Percentiles rank a stretch among this genome's conserved stretches.
Conservation (phyloP, 1,140 invertebrate genomes). For the Panulirus ornatus region DNA sequence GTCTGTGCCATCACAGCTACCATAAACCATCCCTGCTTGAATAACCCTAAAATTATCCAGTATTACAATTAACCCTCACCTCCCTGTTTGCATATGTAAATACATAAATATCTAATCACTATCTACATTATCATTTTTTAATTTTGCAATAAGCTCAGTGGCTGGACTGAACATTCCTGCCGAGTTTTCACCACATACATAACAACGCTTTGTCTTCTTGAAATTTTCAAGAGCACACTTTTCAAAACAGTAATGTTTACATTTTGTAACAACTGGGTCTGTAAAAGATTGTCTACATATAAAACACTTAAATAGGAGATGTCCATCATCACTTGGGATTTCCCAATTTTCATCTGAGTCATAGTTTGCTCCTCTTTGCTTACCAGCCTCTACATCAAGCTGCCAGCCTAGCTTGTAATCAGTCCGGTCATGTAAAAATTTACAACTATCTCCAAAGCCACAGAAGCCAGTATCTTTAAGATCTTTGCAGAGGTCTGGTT, state of each 20-base stretch:
- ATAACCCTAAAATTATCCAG: too few relatives aligned
- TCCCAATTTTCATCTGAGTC: constrained; percentile 89
- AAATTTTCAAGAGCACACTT: constrained; percentile 94
- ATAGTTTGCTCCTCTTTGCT: constrained; percentile 83
- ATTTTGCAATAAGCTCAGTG: constrained; percentile 87
- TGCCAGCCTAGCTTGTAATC: constrained; percentile 99
- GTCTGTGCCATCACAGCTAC: too few relatives aligned
- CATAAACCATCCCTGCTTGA: too few relatives aligned
- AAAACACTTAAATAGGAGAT: constrained; percentile 95
- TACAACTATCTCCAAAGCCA: constrained; percentile 99
- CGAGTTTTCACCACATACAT: constrained; percentile 93
- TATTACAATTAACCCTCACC: too few relatives aligned
- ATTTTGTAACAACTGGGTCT: constrained; percentile 96
- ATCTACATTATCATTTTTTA: constrained; percentile 78
- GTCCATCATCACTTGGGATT: constrained; percentile 89
- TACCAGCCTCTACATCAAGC: constrained; percentile 90
- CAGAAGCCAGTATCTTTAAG: constrained; percentile 99
- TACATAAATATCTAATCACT: constrained; percentile 68
- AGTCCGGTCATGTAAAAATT: constrained; percentile 97
- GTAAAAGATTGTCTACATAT: constrained; percentile 93
- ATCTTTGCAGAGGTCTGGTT: constrained; percentile 99
- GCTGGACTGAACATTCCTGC: constrained; percentile 97
- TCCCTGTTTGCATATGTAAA: too few relatives aligned
- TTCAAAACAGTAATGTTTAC: constrained; percentile 99
- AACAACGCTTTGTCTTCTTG: constrained; percentile 94